Percentiles rank a stretch among this genome's conserved stretches.
phyloP scores from a whole-genome alignment of 2,888 invertebrate species.

The Mythimna lalbum region DNA sequence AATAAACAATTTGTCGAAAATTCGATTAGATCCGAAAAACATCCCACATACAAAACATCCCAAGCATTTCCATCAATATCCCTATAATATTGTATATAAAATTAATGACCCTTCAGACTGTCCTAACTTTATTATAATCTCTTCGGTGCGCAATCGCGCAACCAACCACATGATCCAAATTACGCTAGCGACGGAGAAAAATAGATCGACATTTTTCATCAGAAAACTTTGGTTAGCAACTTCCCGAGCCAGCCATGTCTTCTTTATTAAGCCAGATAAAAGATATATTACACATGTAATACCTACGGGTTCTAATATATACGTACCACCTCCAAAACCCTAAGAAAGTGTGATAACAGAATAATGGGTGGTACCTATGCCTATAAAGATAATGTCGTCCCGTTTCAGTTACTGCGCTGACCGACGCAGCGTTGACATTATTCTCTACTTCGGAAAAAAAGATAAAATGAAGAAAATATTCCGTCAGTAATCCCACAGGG shows the following conservation, averaged over 20 bases:
- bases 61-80: slow-evolving; percentile 71
- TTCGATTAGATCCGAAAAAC: slow-evolving; percentile 31
- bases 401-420: slow-evolving; percentile 68
- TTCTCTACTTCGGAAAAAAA: slow-evolving; percentile 57
- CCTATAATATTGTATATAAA: slow-evolving; percentile 75
- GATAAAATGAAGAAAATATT: slow-evolving; percentile 64
- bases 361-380: slow-evolving; percentile 67
- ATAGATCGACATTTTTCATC: slow-evolving; percentile 83
- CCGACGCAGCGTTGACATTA: slow-evolving; percentile 68
- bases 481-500: slow-evolving; percentile 47
- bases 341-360: slow-evolving; percentile 70
- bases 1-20: slow-evolving; percentile 32
- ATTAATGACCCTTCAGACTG: slow-evolving; percentile 79
- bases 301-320: slow-evolving; percentile 52
- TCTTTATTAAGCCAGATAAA: slow-evolving; percentile 63
- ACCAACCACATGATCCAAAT: slow-evolving; percentile 83
- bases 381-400: slow-evolving; percentile 71
- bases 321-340: slow-evolving; percentile 47
- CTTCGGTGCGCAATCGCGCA: slow-evolving; percentile 80
- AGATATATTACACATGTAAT: slow-evolving; percentile 62
- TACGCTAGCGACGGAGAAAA: slow-evolving; percentile 81
- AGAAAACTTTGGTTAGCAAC: slow-evolving; percentile 69
- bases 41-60: slow-evolving; percentile 61
- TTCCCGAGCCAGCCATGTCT: slow-evolving; percentile 59
- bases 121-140: slow-evolving; percentile 82